phyloP scores from a whole-genome alignment of 1,140 invertebrate species.

The Lucilia cuprina region DNA sequence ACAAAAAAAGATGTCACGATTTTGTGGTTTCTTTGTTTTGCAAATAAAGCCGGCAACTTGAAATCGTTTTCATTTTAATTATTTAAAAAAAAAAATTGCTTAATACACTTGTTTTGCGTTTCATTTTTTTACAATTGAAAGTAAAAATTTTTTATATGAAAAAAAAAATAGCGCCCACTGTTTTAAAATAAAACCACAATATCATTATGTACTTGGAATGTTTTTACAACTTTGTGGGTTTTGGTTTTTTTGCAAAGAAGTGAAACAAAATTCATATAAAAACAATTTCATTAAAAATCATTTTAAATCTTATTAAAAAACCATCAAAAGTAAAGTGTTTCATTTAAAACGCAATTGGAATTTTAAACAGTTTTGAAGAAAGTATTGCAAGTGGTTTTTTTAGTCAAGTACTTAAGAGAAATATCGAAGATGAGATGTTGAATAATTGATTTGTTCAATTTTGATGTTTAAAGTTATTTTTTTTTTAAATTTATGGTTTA shows the following conservation, averaged over 20 bases:
- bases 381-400: not conserved
- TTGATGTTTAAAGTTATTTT: no score
- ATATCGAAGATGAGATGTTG: no score
- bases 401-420: no score
- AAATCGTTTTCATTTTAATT: not conserved
- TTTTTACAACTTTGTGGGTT: not conserved
- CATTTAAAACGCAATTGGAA: not conserved
- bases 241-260: not conserved
- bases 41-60: not conserved
- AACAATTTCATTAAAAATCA: not conserved
- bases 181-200: not conserved
- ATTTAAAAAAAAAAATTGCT: not conserved
- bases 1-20: not conserved
- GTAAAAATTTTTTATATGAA: not conserved
- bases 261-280: not conserved
- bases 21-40: not conserved
- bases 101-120: not conserved
- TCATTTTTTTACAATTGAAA: conserved; percentile 2
- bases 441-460: no score
- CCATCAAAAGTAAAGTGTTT: not conserved
- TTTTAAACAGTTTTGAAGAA: not conserved
- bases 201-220: no score
- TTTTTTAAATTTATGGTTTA: no score
- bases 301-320: not conserved
- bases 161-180: conserved; percentile 5